Conservation (phyloP, 2,888 invertebrate species). For the Oxyteleia sp. region DNA sequence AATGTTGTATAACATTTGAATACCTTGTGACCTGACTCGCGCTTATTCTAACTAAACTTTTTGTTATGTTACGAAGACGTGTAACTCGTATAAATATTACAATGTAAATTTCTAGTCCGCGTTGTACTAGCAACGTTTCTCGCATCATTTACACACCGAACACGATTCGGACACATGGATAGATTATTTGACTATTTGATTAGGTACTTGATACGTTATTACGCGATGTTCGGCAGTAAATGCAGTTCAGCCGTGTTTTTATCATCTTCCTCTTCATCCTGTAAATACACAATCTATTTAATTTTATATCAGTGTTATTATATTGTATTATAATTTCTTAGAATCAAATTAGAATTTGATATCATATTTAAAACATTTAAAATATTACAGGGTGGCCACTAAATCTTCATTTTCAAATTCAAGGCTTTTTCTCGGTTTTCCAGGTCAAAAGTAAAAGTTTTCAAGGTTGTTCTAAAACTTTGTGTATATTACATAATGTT, state of each 20-base stretch:
- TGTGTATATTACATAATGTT: too few relatives aligned
- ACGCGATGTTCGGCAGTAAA: constrained; percentile 86
- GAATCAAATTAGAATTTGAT: too few relatives aligned
- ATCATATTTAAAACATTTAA: too few relatives aligned
- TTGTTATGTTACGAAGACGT: constrained; percentile 20
- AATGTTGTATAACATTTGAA: too few relatives aligned
- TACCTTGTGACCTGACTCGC: constrained; percentile 50
- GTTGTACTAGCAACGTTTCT: constrained; percentile 10
- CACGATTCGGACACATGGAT: constrained; percentile 78
- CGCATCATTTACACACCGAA: constrained; percentile 74
- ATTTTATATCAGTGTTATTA: too few relatives aligned
- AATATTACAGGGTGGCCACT: too few relatives aligned
- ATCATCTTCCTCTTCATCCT: constrained; percentile 88
- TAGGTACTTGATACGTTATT: constrained; percentile 82
- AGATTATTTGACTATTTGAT: constrained; percentile 83
- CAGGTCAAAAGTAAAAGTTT: too few relatives aligned
- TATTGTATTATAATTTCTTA: too few relatives aligned
- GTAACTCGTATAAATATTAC: constrained; percentile 56
- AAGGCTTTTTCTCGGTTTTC: too few relatives aligned
- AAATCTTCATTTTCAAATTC: too few relatives aligned
- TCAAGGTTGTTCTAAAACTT: too few relatives aligned
- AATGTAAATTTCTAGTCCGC: constrained; percentile 27
- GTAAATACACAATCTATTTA: too few relatives aligned
- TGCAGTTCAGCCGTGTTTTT: constrained; percentile 86
- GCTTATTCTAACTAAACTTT: constrained; percentile 14